Base-by-base conservation (phyloP, 2,113 vertebrate genomes). In the Callocephalon fimbriatum region DNA sequence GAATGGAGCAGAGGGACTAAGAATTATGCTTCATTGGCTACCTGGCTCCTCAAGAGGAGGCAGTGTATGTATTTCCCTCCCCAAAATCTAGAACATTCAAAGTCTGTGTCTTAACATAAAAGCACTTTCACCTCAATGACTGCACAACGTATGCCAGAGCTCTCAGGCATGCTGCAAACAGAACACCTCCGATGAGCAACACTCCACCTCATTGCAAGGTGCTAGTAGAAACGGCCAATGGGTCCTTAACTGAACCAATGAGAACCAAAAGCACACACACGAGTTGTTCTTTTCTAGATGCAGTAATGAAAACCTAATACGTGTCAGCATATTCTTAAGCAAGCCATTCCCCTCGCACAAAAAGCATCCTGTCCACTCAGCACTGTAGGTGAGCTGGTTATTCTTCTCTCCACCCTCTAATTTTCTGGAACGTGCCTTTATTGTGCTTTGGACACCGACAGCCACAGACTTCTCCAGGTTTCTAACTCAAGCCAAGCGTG, bases 41-140 rank as follows among this genome's bases (percentile, higher is more conserved):
- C 22, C 42, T 45, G 45, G 29, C 62, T 35, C 51, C 77, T 82
- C 27, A 20, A n/a, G 61, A 87, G 21, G 23, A 72, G 21, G 42
- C 65, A 59, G 9, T 1, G 8, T 3, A 1, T 2, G 15, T 2
- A 7, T 17, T 58, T 54, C 56, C 54, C 73, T 37, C 38, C 10
- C 25, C 32, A 10, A 80, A 89, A 62, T 3, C 17, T n/a, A 29
- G 20, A 19, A 32, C 12, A 25, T 12, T 10, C 50, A 61, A 51
- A 62, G 40, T 31, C 5, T 13, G 20, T 4, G 11, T 12, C 72
- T 47, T 10, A n/a, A 73, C 4, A 15, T 2, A 26, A 44, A 53
- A 6, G 15, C 17, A 5, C 15, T 45, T 50, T 22, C 12, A 38
- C 32, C 54, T 53, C 0, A 0, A 8, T 4, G 9, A 9, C 40